These are phyloP conservation scores for Cranoglanis bouderius DNA, from an alignment of 2,113 vertebrate genomes.

Conservation along the genomic window DNA sequence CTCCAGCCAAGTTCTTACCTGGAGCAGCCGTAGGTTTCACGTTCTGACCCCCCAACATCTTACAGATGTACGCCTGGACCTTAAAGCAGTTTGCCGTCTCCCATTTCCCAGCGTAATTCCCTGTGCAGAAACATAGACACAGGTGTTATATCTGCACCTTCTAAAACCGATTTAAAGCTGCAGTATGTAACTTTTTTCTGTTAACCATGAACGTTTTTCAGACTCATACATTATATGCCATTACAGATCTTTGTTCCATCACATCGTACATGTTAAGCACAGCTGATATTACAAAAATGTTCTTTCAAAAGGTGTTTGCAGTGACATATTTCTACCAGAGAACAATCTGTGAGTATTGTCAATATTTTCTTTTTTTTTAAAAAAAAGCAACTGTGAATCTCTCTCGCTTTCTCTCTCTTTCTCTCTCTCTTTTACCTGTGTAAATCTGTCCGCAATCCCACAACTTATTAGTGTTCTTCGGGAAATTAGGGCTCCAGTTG, in stretches of 20 bases:
- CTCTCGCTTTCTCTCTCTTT: slow-evolving; percentile 14
- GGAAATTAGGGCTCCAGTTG: slow-evolving; percentile 71
- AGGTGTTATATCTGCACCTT: neutral
- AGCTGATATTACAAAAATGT: neutral
- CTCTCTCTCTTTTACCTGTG: slow-evolving; percentile 64
- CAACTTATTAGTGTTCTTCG: slow-evolving; percentile 61
- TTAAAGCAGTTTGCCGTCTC: slow-evolving; percentile 78
- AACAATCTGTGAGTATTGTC: neutral
- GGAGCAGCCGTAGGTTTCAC: slow-evolving; percentile 69
- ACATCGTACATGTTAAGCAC: neutral
- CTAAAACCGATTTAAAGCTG: neutral
- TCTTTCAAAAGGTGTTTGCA: neutral
- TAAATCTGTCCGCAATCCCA: slow-evolving; percentile 81
- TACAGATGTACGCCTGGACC: slow-evolving; percentile 73
- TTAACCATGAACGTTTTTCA: neutral
- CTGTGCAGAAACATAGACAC: slow-evolving; percentile 53
- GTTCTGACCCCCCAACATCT: slow-evolving; percentile 75
- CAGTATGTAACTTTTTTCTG: neutral
- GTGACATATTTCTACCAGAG: neutral
- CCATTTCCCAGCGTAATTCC: slow-evolving; percentile 76
- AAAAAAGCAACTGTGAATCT: neutral
- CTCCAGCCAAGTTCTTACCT: slow-evolving; percentile 55
- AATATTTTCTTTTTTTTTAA: neutral
- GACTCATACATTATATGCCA: neutral
- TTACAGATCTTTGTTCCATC: neutral